Evolutionary conservation across 2,888 invertebrate genomes (phyloP).

Genomic region (Pemphredon lugubris): DNA sequence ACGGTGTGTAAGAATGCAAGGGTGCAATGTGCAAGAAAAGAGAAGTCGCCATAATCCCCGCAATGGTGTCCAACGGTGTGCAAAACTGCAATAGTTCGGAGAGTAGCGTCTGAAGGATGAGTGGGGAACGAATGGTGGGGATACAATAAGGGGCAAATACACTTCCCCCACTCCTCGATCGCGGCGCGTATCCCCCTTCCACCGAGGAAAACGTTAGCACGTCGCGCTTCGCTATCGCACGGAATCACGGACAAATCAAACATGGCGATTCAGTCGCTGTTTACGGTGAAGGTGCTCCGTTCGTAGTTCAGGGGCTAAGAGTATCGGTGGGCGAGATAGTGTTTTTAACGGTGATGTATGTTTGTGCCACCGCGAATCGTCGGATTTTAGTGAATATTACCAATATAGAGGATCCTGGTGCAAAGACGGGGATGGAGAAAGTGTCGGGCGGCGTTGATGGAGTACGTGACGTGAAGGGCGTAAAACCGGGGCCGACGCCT

Average conservation of each 20-base stretch:
- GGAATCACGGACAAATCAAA: slow-evolving; percentile 76
- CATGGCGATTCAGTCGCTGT: slow-evolving; percentile 80
- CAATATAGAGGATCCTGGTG: slow-evolving; percentile 71
- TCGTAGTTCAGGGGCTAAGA: slow-evolving; percentile 60
- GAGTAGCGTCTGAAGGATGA: slow-evolving; percentile 29
- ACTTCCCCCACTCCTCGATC: slow-evolving; percentile 39
- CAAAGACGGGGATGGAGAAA: slow-evolving; percentile 63
- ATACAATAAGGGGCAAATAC: slow-evolving; percentile 27
- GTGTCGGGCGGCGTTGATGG: slow-evolving; percentile 55
- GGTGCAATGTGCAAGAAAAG: slow-evolving; percentile 33
- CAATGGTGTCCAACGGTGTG: too few species aligned
- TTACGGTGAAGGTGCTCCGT: slow-evolving; percentile 74
- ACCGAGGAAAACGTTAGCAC: slow-evolving; percentile 55
- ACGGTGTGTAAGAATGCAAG: too few species aligned
- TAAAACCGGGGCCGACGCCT: slow-evolving; percentile 79
- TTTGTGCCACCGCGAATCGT: slow-evolving; percentile 70
- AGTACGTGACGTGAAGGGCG: slow-evolving; percentile 68
- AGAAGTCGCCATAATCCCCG: too few species aligned
- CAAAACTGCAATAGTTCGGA: slow-evolving; percentile 5
- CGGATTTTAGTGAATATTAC: slow-evolving; percentile 70
- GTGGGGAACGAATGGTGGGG: slow-evolving; percentile 3
- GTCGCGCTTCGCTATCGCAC: slow-evolving; percentile 70
- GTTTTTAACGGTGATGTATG: slow-evolving; percentile 83
- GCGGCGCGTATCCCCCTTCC: slow-evolving; percentile 11
- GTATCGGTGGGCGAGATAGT: slow-evolving; percentile 55